Evolutionary conservation across 30 jellyfish, hydroid and myxozoan species (phyloP), one percentile per base, ranked within the genome.

Genomic region (Cassiopea andromeda): DNA sequence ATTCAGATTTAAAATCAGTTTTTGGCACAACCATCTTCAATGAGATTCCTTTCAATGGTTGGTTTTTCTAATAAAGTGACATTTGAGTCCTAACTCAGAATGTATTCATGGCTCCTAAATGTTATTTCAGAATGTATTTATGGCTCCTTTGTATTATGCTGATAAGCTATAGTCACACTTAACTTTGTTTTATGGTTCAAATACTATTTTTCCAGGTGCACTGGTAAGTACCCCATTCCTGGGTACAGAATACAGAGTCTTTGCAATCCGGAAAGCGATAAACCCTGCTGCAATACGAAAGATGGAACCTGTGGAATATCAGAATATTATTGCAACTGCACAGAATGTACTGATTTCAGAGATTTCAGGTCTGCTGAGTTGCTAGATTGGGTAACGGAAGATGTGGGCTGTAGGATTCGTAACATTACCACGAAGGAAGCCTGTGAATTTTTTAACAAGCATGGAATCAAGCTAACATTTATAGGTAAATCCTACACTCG

Each of bases 251-350:
- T 95, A 44, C 97, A 91, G 59, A 90, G 97, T 71, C 94, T 83
- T n/a, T 95, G 99, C 77, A 81, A 91, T 73, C 97, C 99, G 1
- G 93, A 95, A 15, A 85, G 99, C 15, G 88, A 46, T 18, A 60
- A 61, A 27, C 99, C 99, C 9, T 95, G 99, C 88, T 95, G 99
- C 90, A 89, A 95, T 69, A 83, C 84, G 7, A 67, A 67, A 43
- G 81, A 89, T 1, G 98, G 99, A 8, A 44, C 54, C 17, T 95
- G 99, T 73, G 99, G 98, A n/a, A 64, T 1, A 1, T 85, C 98
- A 8, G 88, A 27, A 15, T 78, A 79, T 0, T 77, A 80, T 79
- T 95, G 99, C 75, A 69, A 86, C 38, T 95, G 99, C 71, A 77
- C 68, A 47, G 80, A 82, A 9, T 95, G 99, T 88, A 91, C 98